Evolutionary conservation across 2,888 invertebrate species (phyloP).

Genomic region (Pterostichus niger): DNA sequence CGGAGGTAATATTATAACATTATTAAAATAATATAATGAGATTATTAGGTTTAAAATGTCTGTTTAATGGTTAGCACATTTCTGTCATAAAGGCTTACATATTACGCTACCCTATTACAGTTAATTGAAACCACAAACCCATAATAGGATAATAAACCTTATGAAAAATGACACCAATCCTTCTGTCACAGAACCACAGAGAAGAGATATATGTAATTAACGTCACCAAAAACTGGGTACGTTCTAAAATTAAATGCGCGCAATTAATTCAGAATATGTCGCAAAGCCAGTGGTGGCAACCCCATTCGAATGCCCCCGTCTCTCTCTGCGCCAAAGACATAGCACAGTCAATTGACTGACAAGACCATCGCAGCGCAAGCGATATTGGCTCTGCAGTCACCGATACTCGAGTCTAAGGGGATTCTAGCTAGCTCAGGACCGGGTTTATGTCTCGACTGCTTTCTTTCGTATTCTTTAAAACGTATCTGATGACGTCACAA

Average conservation of each 20-base stretch:
- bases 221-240: slow-evolving; percentile 24
- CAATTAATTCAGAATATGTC: slow-evolving; percentile 38
- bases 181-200: slow-evolving; percentile 9
- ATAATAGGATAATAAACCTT: slow-evolving; percentile 39
- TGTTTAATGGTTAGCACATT: slow-evolving; percentile 3
- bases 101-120: slow-evolving; percentile 29
- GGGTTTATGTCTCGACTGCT: slow-evolving; percentile 54
- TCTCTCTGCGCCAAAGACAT: not conserved
- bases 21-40: not conserved
- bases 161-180: slow-evolving; percentile 44
- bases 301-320: not conserved
- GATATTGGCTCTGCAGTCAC: slow-evolving; percentile 20
- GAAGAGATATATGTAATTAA: slow-evolving; percentile 34
- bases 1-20: no score
- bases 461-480: slow-evolving; percentile 52
- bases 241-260: slow-evolving; percentile 15
- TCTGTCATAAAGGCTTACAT: slow-evolving; percentile 15
- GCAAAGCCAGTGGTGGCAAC: slow-evolving; percentile 9
- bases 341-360: slow-evolving; percentile 43
- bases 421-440: slow-evolving; percentile 44
- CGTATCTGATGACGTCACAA: slow-evolving; percentile 50
- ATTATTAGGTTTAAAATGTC: slow-evolving; percentile 9
- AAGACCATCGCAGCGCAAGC: slow-evolving; percentile 33
- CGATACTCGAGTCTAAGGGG: slow-evolving; percentile 46
- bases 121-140: slow-evolving; percentile 31